Evolutionary conservation across 2,888 invertebrate genomes (phyloP), one percentile per base, ranked within the genome.

Genomic region (Hanleya hanleyi): DNA sequence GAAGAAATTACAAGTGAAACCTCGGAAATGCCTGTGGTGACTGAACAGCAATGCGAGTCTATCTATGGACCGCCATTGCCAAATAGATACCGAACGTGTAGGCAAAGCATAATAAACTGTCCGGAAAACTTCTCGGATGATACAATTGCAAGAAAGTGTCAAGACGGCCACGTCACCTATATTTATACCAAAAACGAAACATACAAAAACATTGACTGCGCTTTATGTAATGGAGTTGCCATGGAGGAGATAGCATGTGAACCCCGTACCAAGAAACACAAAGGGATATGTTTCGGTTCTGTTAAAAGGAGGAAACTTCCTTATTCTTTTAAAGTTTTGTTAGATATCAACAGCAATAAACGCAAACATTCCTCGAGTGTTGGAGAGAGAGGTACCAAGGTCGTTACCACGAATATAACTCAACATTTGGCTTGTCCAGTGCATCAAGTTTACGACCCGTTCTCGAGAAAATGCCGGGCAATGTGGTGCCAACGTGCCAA

Each of bases 151-250:
- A 6, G 69, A 18, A 41, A 51, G 5, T 76, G 76, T 51, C 32
- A 35, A 15, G 29, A 70, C 12, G 76, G 75, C n/a, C 18, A 22
- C 7, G 65, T 64, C 37, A 47, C 70, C 1, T 35, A 74, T 5
- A 67, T 73, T 2, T 75, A 70, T 70, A 49, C 35, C 26, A 9
- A 15, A 0, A 61, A 12, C 41, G 32, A 33, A 0, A 41, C 62
- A 22, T 86, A 83, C 76, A 74, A 76, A 36, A 87, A 86, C 65
- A 64, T 72, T 57, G 79, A 80, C 68, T 87, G 87, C 73, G 87
- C 87, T 7, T 47, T 77, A 7, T 87, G 87, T 68, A 75, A 84
- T 66, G 65, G 71, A n/a, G 83, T 78, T 29, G 35, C 65, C 22
- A 15, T 64, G 12, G 36, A 32, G 1, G 64, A 64, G 18, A n/a